Evolutionary conservation across 2,888 invertebrate species (phyloP), one percentile per base, ranked within the genome.

Genomic region (Brachycybe producta): DNA sequence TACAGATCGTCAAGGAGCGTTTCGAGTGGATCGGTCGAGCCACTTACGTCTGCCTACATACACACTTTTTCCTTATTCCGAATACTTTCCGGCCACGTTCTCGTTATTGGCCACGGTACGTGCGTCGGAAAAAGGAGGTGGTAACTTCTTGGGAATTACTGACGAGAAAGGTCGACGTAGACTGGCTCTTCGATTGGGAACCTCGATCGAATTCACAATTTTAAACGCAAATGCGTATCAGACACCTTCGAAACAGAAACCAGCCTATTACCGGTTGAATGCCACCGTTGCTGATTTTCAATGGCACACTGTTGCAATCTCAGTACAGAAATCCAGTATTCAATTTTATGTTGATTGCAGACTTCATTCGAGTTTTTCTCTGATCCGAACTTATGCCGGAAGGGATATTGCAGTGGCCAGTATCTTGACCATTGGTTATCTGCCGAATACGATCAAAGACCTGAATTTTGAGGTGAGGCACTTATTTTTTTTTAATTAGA

Each of bases 21-120:
- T 39, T 39, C 51, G 51, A 4, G 21, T 51, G 2, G 51, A 51
- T 17, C 24, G 28, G n/a, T 39, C 38, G 30, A 46, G 45, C 26
- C 51, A 51, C 28, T 32, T 51, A 3, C 51, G 51, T 17, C 45
- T 51, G 7, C 51, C 51, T n/a, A n/a, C 45, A 19, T 51, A 51
- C 21, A 39, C 45, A 2, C 23, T 51, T 8, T 51, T 51, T 32
- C 51, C 51, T 13, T 44, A 27, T 17, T 24, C 39, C 28, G 39
- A 46, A 45, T 39, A 23, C 30, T 51, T 51, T 30, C 51, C 51
- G 21, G 19, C 45, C 21, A 45, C 44, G 7, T 51, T 51, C 19
- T 23, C 51, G 23, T 15, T 51, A 2, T 21, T 51, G 38, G 45
- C 45, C 19, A 51, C 51, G 5, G 44, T 35, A 4, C 15, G 45